Base-by-base conservation (phyloP, 2,888 invertebrate genomes). In the Oscheius myriophilus region DNA sequence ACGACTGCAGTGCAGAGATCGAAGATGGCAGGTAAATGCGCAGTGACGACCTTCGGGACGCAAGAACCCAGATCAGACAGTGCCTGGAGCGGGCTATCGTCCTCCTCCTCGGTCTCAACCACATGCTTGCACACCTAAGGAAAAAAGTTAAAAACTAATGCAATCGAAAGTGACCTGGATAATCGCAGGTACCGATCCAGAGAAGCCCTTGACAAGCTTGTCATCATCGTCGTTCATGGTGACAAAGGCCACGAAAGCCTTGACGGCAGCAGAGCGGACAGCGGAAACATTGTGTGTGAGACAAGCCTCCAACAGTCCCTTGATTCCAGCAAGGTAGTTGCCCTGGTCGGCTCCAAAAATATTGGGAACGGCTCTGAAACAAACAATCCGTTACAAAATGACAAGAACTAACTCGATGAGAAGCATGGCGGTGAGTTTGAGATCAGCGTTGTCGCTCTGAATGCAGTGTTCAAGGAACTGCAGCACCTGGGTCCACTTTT, bases 331-430 rank as follows among this genome's bases (percentile, higher is more conserved):
- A 77, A 97, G 88, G 88, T 96, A 95, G 86, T 93, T 92, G 74
- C 91, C 90, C 87, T 97, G 95, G 86, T 94, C 93, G 87, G 94
- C 94, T 46, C 97, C 98, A 90, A 98, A 98, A 64, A 97, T 93
- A 45, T 95, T 94, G 26, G 98, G 97, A 43, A 96, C 95, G 82
- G 93, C 91, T 77, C 93, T 93, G 87, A 74, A 87, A 86, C 46
- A 43, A 16, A 14, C 41, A 33, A 33, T 33, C 33, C 4, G 33
- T 33, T 33, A 33, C 3, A 9, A 9, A 33, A 33, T 49, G 4
- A 6, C 4, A 11, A 49, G 21, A 49, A 85, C 91, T 90, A 88
- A 94, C 91, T 94, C 92, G 86, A 98, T 95, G 90, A 98, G 94
- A 80, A 94, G 91, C 66, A 98, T 91, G 49, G 96, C 95, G 79